phyloP scores from a whole-genome alignment of 2,888 invertebrate genomes.

The Stenoptilia bipunctidactyla region DNA sequence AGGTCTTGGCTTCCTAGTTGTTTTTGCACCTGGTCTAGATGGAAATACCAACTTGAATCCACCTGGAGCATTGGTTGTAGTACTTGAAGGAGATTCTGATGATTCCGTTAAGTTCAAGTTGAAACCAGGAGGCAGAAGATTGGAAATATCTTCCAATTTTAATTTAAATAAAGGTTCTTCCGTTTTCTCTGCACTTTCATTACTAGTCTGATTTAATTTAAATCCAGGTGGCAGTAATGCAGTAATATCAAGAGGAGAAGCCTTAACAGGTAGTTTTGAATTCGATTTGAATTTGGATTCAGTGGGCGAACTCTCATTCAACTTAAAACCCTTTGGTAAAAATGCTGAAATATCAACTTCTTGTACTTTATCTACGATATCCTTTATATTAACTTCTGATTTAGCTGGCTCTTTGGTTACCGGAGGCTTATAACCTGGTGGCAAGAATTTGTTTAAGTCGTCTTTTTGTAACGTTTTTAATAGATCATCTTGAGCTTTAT shows the following conservation, averaged over 20 bases:
- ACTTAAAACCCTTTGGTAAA: constrained; percentile 74
- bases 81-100: constrained; percentile 15
- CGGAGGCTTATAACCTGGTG: constrained; percentile 74
- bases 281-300: constrained; percentile 32
- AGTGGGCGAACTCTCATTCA: constrained; percentile 37
- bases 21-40: constrained; percentile 79
- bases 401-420: constrained; percentile 30
- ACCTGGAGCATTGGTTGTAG: constrained; percentile 53
- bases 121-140: constrained; percentile 75
- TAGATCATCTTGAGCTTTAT: constrained; percentile 43
- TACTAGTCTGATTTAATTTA: constrained; percentile 35
- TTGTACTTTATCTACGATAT: constrained; percentile 34
- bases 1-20: constrained; percentile 71
- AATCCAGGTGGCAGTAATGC: constrained; percentile 76
- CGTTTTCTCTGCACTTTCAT: constrained; percentile 24
- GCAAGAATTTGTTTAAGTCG: constrained; percentile 73
- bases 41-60: constrained; percentile 82
- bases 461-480: constrained; percentile 63
- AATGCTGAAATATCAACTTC: constrained; percentile 67
- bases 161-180: constrained; percentile 24
- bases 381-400: constrained; percentile 35
- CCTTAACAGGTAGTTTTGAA: constrained; percentile 27
- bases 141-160: constrained; percentile 66
- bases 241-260: constrained; percentile 60
- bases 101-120: constrained; percentile 45